Evolutionary conservation across 2,113 vertebrate genomes (phyloP).

Genomic region (Passer montanus): DNA sequence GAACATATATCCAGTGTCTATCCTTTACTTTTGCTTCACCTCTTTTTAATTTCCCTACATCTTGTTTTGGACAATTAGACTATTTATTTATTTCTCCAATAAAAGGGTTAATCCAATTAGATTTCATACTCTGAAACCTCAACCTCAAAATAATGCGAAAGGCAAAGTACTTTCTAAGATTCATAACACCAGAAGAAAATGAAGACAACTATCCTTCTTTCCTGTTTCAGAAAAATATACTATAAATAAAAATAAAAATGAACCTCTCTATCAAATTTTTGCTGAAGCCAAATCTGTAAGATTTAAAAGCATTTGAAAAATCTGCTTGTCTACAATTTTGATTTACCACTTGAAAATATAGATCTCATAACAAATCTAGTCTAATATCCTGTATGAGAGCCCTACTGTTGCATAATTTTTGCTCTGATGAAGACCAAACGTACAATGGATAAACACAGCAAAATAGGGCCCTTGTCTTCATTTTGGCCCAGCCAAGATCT

Average conservation of each 20-base stretch:
- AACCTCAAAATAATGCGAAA: neutral
- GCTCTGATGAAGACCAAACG: neutral
- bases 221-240: neutral
- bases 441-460: neutral
- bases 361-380: neutral
- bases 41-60: neutral
- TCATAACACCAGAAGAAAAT: neutral
- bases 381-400: neutral
- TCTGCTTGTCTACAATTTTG: neutral
- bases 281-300: neutral
- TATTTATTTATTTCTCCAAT: neutral
- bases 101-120: neutral
- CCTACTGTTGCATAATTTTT: neutral
- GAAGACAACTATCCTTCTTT: neutral
- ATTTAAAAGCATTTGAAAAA: neutral
- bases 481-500: neutral
- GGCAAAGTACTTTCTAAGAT: neutral
- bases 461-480: neutral
- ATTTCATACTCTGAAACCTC: neutral
- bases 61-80: neutral
- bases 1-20: neutral
- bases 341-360: neutral
- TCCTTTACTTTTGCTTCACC: neutral
- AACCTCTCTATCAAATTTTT: neutral
- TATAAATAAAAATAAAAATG: neutral